Percentiles rank a stretch among this genome's conserved stretches.
phyloP scores from a whole-genome alignment of 64 coral and sea anemone genomes.

The Porites lutea region DNA sequence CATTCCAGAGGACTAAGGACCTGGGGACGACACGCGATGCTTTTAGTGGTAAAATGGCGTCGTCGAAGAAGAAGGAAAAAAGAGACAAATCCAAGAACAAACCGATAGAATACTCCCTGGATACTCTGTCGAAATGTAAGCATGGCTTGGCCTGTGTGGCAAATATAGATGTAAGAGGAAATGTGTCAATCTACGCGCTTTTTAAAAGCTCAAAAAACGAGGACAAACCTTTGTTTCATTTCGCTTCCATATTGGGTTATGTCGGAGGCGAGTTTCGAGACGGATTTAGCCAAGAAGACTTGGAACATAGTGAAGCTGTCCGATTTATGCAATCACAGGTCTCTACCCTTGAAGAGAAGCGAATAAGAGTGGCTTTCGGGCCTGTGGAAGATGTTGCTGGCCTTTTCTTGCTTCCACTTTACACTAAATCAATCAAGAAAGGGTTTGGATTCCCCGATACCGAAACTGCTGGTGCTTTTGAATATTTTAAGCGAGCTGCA shows the following conservation, averaged over 20 bases:
- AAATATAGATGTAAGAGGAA: slow-evolving; percentile 47
- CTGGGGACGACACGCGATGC: too few relatives aligned
- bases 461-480: slow-evolving; percentile 25
- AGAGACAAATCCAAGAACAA: not conserved
- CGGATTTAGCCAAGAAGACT: slow-evolving; percentile 22
- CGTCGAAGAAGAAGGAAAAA: not conserved
- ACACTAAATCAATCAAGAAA: slow-evolving; percentile 4
- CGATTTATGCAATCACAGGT: slow-evolving; percentile 21
- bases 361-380: slow-evolving; percentile 16
- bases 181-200: slow-evolving; percentile 12
- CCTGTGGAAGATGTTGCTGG: slow-evolving; percentile 26
- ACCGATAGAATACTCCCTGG: not conserved
- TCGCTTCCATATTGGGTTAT: slow-evolving; percentile 17
- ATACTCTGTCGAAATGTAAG: slow-evolving; percentile 2
- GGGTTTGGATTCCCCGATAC: slow-evolving; percentile 16
- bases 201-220: slow-evolving; percentile 20
- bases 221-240: slow-evolving; percentile 1
- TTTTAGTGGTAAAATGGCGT: not conserved
- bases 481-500: slow-evolving; percentile 35
- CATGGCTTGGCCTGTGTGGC: slow-evolving; percentile 45
- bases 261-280: slow-evolving; percentile 37
- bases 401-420: not conserved
- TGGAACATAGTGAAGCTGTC: slow-evolving; percentile 17
- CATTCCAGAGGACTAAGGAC: too few relatives aligned
- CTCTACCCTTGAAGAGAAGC: not conserved